phyloP scores from a whole-genome alignment of 2,797 vertebrate genomes.

The Tauraco hartlaubi region DNA sequence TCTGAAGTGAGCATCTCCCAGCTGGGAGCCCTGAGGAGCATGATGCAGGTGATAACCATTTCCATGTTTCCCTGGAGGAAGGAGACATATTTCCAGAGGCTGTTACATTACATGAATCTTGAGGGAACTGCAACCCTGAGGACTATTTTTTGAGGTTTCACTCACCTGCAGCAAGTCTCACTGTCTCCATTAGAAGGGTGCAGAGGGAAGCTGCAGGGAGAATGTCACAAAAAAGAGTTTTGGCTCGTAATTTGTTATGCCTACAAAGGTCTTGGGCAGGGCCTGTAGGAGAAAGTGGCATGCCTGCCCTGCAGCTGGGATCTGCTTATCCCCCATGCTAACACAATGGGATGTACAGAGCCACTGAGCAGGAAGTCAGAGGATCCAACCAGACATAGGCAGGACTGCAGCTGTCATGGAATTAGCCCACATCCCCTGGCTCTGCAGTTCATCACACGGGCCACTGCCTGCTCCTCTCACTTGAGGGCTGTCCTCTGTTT shows the following conservation, averaged over 20 bases:
- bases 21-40: background rate
- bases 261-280: background rate
- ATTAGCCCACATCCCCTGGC: background rate
- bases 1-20: background rate
- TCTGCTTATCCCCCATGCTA: background rate
- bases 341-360: background rate
- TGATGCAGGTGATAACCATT: background rate
- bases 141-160: background rate
- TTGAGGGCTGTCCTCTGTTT: background rate
- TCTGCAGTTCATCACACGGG: background rate
- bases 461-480: background rate
- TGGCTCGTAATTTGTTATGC: background rate
- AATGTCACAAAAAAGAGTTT: background rate
- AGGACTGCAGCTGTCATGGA: background rate
- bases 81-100: background rate
- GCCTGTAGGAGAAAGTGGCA: background rate
- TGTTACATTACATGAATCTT: fast-evolving
- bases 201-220: background rate
- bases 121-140: background rate
- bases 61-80: background rate
- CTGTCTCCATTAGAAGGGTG: background rate
- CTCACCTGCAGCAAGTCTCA: background rate
- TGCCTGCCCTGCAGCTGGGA: background rate
- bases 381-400: background rate
- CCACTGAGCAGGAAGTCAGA: background rate